phyloP scores from a whole-genome alignment of 2,113 vertebrate genomes.

The Ceratotherium simum region DNA sequence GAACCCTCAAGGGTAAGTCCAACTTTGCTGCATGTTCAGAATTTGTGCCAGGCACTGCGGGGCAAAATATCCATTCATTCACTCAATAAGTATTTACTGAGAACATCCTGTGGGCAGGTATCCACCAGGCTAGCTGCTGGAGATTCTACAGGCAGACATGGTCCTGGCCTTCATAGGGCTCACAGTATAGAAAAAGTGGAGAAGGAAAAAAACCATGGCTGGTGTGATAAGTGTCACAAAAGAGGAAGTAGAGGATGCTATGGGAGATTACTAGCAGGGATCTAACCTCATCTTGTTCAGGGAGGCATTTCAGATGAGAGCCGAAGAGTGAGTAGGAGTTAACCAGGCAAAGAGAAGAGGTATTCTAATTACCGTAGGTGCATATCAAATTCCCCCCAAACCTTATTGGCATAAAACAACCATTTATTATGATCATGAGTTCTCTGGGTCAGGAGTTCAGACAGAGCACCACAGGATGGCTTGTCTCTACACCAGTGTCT shows the following conservation, averaged over 20 bases:
- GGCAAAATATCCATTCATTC: not conserved
- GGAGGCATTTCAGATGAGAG: not conserved
- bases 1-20: no score
- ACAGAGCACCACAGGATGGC: not conserved
- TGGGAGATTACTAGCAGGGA: not conserved
- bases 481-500: not conserved
- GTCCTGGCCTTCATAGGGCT: not conserved
- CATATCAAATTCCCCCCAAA: not conserved
- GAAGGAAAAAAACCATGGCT: not conserved
- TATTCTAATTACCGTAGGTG: not conserved
- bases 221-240: not conserved
- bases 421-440: not conserved
- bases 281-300: not conserved
- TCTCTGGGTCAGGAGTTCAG: not conserved
- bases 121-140: not conserved
- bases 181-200: not conserved
- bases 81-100: not conserved
- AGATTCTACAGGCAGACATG: not conserved
- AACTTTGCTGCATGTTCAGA: not conserved
- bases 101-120: not conserved
- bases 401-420: not conserved
- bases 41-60: not conserved
- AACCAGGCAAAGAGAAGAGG: not conserved
- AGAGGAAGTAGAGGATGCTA: not conserved
- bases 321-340: not conserved